Evolutionary conservation across 2,113 vertebrate genomes (phyloP).

Genomic region (Pygoscelis antarcticus): DNA sequence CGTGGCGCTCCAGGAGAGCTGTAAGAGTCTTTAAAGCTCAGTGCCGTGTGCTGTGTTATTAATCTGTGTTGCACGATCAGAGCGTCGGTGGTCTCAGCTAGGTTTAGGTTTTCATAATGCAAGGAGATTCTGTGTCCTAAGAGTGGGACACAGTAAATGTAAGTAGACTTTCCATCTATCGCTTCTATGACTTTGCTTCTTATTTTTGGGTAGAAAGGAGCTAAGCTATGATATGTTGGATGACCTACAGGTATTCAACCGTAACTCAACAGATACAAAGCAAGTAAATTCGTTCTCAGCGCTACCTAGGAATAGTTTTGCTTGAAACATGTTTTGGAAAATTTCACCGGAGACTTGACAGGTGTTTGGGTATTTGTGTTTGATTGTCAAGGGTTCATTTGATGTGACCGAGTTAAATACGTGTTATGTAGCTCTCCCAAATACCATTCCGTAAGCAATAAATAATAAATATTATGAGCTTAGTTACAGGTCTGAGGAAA

Average conservation of each 20-base stretch:
- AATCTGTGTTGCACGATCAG: neutral
- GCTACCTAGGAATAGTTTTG: neutral
- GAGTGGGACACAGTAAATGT: fast-evolving
- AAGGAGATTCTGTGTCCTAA: neutral
- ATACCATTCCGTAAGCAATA: neutral
- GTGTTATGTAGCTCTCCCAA: neutral
- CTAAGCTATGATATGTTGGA: fast-evolving
- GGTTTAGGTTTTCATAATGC: neutral
- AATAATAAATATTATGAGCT: neutral
- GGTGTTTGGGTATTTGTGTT: neutral
- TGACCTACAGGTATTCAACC: neutral
- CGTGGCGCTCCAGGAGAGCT: neutral
- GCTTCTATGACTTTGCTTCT: fast-evolving
- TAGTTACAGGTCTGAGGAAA: neutral
- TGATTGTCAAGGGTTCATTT: neutral
- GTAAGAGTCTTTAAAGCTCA: neutral
- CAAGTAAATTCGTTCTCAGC: neutral
- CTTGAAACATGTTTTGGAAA: neutral
- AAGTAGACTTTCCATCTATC: neutral
- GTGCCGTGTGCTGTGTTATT: fast-evolving
- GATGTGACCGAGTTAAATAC: neutral
- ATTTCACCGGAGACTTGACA: neutral
- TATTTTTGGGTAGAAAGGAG: neutral
- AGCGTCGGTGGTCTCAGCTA: neutral
- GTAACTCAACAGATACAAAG: neutral